Percentiles rank a stretch among this genome's conserved stretches.
Evolutionary conservation across 2,113 vertebrate genomes (phyloP).

Genomic region (Oxyura jamaicensis): DNA sequence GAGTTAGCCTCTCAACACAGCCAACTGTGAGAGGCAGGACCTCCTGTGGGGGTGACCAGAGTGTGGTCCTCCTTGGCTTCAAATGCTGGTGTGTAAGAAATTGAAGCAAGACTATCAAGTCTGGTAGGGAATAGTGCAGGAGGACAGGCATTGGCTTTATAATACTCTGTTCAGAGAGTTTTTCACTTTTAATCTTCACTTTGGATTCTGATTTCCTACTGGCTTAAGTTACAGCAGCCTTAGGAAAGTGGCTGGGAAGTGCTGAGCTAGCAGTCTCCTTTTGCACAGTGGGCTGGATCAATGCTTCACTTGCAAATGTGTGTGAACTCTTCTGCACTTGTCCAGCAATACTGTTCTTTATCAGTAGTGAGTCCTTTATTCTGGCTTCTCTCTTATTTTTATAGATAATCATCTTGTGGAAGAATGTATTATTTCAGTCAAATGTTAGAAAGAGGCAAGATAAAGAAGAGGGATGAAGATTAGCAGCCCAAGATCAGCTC

Average conservation of each 20-base stretch:
- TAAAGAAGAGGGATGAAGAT: neutral
- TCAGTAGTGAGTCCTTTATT: neutral
- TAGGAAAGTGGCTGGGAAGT: neutral
- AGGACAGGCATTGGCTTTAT: neutral
- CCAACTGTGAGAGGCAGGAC: neutral
- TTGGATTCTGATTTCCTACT: neutral
- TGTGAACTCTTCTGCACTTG: neutral
- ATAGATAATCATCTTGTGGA: neutral
- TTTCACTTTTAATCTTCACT: neutral
- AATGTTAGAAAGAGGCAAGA: neutral
- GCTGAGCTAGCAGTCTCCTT: neutral
- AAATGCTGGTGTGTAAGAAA: neutral
- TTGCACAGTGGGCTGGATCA: neutral
- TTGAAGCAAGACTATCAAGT: neutral
- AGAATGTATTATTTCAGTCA: neutral
- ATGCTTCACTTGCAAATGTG: rapidly evolving
- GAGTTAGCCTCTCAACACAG: neutral
- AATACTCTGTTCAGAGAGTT: neutral
- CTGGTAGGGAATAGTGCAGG: neutral
- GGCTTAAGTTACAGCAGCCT: neutral
- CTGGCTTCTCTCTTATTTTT: neutral
- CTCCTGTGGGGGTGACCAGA: neutral
- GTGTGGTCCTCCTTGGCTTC: neutral
- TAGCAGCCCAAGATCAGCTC: neutral
- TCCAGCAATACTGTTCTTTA: neutral